phyloP scores from a whole-genome alignment of 2,888 invertebrate genomes.

The Labia minor region DNA sequence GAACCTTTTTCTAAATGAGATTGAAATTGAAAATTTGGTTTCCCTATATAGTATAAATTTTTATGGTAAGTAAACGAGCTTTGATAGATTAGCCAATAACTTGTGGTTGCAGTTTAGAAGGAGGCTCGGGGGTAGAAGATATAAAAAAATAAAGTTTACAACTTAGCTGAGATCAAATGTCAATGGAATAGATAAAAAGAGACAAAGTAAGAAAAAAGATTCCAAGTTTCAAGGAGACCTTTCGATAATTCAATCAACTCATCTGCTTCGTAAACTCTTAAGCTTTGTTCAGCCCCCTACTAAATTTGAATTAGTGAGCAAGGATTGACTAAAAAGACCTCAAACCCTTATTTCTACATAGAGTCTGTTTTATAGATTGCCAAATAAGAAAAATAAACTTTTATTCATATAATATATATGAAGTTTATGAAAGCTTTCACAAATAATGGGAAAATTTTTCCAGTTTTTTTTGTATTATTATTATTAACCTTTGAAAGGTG shows the following conservation, averaged over 20 bases:
- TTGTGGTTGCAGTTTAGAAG: not conserved
- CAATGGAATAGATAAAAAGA: not conserved
- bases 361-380: not conserved
- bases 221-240: not conserved
- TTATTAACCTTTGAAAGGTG: not conserved
- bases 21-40: no score
- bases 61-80: not conserved
- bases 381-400: not conserved
- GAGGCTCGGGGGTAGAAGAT: no score
- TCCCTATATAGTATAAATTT: not conserved
- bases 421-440: no score
- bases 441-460: not conserved
- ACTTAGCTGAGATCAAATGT: not conserved
- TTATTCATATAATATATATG: not conserved
- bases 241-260: not conserved
- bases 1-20: no score
- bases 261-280: not conserved
- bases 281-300: not conserved
- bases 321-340: not conserved
- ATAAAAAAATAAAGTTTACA: not conserved
- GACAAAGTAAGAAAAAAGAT: not conserved
- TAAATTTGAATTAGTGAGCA: not conserved
- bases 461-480: no score
- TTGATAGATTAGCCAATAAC: not conserved
- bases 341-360: not conserved